A percentile compares a stretch with the other conserved stretches of the same genome.
Conservation (phyloP, 2,113 vertebrate species). For the Dromaius novaehollandiae region DNA sequence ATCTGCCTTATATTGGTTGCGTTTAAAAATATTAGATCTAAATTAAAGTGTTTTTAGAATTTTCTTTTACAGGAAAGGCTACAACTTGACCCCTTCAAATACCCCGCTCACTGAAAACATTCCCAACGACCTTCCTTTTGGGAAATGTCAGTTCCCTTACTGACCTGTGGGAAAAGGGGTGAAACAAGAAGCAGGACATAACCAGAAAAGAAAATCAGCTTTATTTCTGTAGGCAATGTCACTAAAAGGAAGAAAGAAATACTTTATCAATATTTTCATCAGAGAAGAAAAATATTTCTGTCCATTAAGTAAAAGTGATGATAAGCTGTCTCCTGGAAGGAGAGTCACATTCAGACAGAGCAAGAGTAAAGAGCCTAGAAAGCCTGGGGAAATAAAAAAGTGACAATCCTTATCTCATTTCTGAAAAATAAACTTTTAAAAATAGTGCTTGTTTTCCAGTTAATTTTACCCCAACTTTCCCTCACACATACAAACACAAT, state of each 20-base stretch:
- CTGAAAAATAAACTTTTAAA: not conserved
- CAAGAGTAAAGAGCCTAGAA: not conserved
- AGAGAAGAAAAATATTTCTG: not conserved
- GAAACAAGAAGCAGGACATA: not conserved
- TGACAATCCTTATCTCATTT: not conserved
- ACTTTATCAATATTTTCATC: not conserved
- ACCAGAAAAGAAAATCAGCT: not conserved
- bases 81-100: not conserved
- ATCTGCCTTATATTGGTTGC: not conserved
- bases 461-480: not conserved
- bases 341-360: not conserved
- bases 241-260: not conserved
- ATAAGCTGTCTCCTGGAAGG: not conserved
- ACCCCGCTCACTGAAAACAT: not conserved
- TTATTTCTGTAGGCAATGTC: not conserved
- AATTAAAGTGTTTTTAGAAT: not conserved
- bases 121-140: not conserved
- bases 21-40: not conserved
- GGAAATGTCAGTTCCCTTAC: not conserved
- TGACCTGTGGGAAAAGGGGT: not conserved
- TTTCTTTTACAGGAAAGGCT: not conserved
- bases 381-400: not conserved
- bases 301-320: not conserved
- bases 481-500: not conserved
- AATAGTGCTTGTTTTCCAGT: not conserved